These are phyloP conservation scores for Hemibagrus wyckioides DNA, from an alignment of 2,113 vertebrate genomes.

Conservation along the genomic window DNA sequence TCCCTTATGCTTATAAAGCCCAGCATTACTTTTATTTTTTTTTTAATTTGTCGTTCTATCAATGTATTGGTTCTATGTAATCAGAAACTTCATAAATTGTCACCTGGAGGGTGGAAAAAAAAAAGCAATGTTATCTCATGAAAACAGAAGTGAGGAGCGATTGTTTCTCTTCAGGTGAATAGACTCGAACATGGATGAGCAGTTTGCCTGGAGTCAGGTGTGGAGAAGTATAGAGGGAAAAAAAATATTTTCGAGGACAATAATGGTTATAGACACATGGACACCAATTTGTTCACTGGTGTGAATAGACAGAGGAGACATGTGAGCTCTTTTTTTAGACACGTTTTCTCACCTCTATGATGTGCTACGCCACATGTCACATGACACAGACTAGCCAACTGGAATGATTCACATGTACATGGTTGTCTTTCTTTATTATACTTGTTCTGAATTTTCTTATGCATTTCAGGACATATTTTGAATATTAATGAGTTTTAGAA, in stretches of 20 bases:
- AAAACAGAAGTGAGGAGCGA: not conserved
- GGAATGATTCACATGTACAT: not conserved
- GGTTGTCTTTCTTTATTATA: not conserved
- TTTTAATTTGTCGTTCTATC: not conserved
- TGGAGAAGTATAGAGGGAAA: not conserved
- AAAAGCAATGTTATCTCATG: not conserved
- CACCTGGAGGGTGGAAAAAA: not conserved
- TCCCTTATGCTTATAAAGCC: not conserved
- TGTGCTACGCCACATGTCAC: not conserved
- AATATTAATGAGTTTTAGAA: not conserved
- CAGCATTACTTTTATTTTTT: too few species aligned
- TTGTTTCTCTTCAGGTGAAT: slow-evolving; percentile 20
- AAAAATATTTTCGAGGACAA: not conserved
- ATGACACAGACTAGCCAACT: not conserved
- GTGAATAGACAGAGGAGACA: not conserved
- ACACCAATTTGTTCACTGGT: not conserved
- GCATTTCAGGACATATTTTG: not conserved
- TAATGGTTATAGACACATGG: not conserved
- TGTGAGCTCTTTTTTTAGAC: not conserved
- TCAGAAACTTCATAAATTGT: not conserved
- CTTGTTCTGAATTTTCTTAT: not conserved
- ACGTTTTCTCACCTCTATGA: not conserved
- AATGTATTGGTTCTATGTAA: not conserved
- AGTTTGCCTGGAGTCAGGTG: not conserved
- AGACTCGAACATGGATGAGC: not conserved